Evolutionary conservation across 2,797 vertebrate genomes (phyloP).

Genomic region (Xenopus petersii): DNA sequence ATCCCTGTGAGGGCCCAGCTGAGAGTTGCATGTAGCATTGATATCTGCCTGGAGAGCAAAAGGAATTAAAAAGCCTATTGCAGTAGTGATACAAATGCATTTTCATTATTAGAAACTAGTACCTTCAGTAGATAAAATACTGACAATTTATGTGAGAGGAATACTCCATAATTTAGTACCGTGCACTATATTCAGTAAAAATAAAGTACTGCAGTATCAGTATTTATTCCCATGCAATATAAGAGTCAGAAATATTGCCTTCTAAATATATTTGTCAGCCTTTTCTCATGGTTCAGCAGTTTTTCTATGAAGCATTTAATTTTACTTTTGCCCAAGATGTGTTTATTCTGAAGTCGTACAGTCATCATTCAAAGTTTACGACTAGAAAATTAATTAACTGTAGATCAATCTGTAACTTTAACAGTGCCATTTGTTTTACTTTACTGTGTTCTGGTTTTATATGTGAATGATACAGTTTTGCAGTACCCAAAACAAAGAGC

Average conservation of each 20-base stretch:
- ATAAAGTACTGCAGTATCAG: neutral
- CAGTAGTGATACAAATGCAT: too few species aligned
- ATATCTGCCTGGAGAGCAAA: too few species aligned
- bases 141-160: too few species aligned
- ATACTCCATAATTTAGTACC: too few species aligned
- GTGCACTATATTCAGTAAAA: too few species aligned
- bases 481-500: conserved; percentile 20
- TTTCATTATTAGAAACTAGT: too few species aligned
- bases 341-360: conserved; percentile 49
- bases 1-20: too few species aligned
- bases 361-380: conserved; percentile 29
- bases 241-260: conserved; percentile 10
- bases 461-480: conserved; percentile 36
- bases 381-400: conserved; percentile 39
- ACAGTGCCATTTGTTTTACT: conserved; percentile 41
- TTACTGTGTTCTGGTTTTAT: conserved; percentile 14
- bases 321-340: conserved; percentile 42
- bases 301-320: conserved; percentile 47
- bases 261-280: conserved; percentile 26
- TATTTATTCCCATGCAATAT: conserved; percentile 11
- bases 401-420: conserved; percentile 40
- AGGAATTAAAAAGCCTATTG: too few species aligned
- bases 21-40: too few species aligned
- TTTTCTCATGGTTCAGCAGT: conserved; percentile 19
- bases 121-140: too few species aligned